Conservation (phyloP, 2,113 vertebrate genomes). For the Tenebrosternarchus preto region DNA sequence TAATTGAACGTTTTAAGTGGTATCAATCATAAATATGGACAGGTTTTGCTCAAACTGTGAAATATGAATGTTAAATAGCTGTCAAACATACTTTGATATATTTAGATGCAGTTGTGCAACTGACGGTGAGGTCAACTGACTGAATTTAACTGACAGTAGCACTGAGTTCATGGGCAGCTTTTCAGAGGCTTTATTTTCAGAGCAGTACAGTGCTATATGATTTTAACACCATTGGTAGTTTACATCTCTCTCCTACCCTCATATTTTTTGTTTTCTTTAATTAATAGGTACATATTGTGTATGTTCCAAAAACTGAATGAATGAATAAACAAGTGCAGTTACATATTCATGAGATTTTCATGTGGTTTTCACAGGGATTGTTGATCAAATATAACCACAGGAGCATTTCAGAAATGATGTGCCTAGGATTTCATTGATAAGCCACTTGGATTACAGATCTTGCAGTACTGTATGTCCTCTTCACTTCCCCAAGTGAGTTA, state of each 20-base stretch:
- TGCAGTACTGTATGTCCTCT: constrained; percentile 16
- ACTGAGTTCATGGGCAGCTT: neutral
- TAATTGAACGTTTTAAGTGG: neutral
- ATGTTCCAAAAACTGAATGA: too few species aligned
- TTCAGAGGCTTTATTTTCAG: neutral
- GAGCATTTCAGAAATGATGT: neutral
- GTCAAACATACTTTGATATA: neutral
- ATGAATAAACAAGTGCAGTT: too few species aligned
- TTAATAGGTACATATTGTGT: neutral
- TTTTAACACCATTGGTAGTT: neutral
- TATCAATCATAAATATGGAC: neutral
- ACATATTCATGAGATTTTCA: too few species aligned
- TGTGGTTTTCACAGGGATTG: neutral
- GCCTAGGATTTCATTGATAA: neutral
- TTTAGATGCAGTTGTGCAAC: neutral
- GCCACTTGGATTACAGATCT: neutral
- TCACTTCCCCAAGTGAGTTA: constrained; percentile 16
- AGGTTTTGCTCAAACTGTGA: neutral
- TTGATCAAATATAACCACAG: neutral
- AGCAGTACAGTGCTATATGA: constrained; percentile 3
- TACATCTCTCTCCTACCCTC: neutral
- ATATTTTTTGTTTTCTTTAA: neutral
- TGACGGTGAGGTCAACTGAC: neutral
- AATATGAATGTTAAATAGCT: neutral
- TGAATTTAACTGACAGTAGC: too few species aligned